A percentile compares a stretch with the other conserved stretches of the same genome.
Evolutionary conservation across 2,113 vertebrate species (phyloP).

Genomic region (Fregetta grallaria): DNA sequence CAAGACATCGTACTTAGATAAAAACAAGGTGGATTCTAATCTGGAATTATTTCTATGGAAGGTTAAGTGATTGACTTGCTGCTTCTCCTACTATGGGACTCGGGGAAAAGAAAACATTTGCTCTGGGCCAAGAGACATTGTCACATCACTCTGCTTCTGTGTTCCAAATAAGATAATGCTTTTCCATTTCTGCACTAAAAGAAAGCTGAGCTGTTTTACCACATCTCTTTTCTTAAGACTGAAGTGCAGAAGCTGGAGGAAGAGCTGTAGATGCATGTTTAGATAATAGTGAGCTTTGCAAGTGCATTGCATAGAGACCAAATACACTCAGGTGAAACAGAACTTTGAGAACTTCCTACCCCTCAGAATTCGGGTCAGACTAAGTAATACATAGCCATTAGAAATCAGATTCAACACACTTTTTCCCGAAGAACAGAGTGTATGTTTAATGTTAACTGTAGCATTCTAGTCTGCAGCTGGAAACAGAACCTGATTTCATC

Average conservation of each 20-base stretch:
- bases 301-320: constrained; percentile 49
- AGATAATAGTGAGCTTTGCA: constrained; percentile 53
- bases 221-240: constrained; percentile 9
- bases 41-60: not conserved
- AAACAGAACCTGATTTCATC: constrained; percentile 32
- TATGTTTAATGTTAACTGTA: not conserved
- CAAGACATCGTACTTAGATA: not conserved
- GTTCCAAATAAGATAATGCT: not conserved
- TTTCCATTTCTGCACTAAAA: not conserved
- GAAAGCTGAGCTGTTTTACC: not conserved
- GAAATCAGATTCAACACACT: not conserved
- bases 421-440: not conserved
- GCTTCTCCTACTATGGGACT: not conserved
- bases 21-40: not conserved
- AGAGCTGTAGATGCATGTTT: constrained; percentile 48
- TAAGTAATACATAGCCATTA: not conserved
- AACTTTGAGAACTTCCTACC: not conserved
- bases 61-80: not conserved
- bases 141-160: not conserved
- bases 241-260: constrained; percentile 67
- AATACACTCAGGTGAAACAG: constrained; percentile 57
- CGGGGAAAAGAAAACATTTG: not conserved
- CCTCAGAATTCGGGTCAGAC: not conserved
- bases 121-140: not conserved
- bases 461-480: constrained; percentile 11